A percentile compares a stretch with the other conserved stretches of the same genome.
Evolutionary conservation across 2,113 vertebrate species (phyloP).

Genomic region (Azemiops feae): DNA sequence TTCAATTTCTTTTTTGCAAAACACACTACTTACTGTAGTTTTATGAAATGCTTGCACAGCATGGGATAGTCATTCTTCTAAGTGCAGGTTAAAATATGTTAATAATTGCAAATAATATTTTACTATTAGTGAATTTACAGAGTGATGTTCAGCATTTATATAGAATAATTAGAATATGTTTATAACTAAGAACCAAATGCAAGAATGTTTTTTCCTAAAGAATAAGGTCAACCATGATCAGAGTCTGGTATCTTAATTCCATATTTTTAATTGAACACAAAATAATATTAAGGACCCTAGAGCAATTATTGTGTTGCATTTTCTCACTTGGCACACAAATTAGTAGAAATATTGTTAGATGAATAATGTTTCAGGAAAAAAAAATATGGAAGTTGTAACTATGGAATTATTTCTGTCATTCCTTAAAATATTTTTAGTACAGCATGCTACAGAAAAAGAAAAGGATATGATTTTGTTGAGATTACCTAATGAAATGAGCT

Average conservation of each 20-base stretch:
- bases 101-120: constrained; percentile 50
- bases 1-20: not conserved
- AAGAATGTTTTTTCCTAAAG: not conserved
- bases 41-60: constrained; percentile 19
- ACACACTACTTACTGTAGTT: not conserved
- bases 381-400: not conserved
- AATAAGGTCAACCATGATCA: constrained; percentile 15
- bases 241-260: constrained; percentile 7
- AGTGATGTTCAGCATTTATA: constrained; percentile 38
- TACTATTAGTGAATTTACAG: constrained; percentile 16
- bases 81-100: constrained; percentile 42
- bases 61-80: constrained; percentile 31
- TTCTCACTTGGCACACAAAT: not conserved
- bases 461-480: not conserved
- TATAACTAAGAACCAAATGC: constrained; percentile 19
- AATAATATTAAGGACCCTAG: not conserved
- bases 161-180: constrained; percentile 34
- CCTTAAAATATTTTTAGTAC: not conserved
- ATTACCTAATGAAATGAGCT: not conserved
- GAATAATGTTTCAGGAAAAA: not conserved
- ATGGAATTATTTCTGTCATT: not conserved
- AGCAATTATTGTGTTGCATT: constrained; percentile 3
- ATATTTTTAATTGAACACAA: constrained; percentile 21
- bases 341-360: not conserved
- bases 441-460: not conserved